Percentiles rank a stretch among this genome's conserved stretches.
phyloP scores from a whole-genome alignment of 1,140 invertebrate genomes.

The Trachymyrmex septentrionalis region DNA sequence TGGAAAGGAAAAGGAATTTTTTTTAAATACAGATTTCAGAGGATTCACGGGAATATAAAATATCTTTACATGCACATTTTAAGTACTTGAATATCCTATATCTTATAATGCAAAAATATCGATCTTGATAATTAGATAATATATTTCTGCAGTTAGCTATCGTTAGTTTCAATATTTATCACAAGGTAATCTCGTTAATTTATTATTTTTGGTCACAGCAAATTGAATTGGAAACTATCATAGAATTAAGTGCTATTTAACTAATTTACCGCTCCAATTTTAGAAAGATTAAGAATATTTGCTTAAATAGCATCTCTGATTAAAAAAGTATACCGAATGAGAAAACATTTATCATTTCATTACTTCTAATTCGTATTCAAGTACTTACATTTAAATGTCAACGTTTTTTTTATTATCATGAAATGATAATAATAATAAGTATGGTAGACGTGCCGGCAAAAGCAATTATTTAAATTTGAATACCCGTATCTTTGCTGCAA shows the following conservation, averaged over 20 bases:
- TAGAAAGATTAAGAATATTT: not conserved
- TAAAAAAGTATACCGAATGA: not conserved
- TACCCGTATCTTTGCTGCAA: conserved; percentile 29
- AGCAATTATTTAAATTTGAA: conserved; percentile 55
- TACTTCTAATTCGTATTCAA: not conserved
- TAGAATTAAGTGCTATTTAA: conserved; percentile 55
- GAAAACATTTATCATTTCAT: not conserved
- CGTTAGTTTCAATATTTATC: conserved; percentile 32
- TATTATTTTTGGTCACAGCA: not conserved
- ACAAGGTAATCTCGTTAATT: conserved; percentile 48
- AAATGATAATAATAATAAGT: not conserved
- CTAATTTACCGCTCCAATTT: conserved; percentile 54
- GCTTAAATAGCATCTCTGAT: not conserved
- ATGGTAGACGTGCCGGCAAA: not conserved
- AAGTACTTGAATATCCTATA: not conserved
- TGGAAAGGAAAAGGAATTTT: not conserved
- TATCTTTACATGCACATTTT: not conserved
- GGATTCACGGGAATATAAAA: not conserved
- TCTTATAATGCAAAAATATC: not conserved
- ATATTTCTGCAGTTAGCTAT: not conserved
- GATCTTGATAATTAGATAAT: conserved; percentile 4
- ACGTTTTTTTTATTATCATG: not conserved
- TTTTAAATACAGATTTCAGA: not conserved
- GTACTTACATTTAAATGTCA: not conserved
- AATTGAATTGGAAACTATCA: conserved; percentile 55